phyloP scores from a whole-genome alignment of 2,888 invertebrate genomes.

The Micoletzkya japonica region DNA sequence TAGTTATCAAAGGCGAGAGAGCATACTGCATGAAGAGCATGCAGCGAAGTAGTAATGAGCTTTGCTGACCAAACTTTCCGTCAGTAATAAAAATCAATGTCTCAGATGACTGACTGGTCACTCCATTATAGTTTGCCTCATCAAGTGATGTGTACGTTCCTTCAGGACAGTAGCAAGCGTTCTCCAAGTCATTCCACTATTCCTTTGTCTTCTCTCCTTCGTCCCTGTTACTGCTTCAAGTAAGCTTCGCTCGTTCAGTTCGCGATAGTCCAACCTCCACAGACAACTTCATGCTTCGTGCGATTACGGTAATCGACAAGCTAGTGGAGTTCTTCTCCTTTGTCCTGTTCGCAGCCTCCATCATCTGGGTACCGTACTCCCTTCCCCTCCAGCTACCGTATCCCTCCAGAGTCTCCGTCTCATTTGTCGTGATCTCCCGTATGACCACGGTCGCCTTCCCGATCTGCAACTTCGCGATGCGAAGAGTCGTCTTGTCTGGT shows the following conservation, averaged over 20 bases:
- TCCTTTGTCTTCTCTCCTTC: constrained; percentile 9
- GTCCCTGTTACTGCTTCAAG: not conserved
- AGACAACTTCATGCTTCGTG: constrained; percentile 21
- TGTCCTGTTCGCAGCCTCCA: not conserved
- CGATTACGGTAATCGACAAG: not conserved
- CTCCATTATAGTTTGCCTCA: too few species aligned
- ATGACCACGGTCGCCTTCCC: constrained; percentile 19
- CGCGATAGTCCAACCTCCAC: not conserved
- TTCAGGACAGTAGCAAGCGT: constrained; percentile 19
- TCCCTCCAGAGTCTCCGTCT: not conserved
- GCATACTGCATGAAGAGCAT: too few species aligned
- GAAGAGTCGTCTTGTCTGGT: constrained; percentile 5
- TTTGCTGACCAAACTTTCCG: too few species aligned
- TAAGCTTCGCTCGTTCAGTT: not conserved
- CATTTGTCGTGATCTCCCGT: not conserved
- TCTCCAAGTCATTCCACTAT: not conserved
- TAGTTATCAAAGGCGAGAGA: too few species aligned
- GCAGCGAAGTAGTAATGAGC: too few species aligned
- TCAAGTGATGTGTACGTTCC: too few species aligned
- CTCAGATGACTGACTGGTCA: too few species aligned
- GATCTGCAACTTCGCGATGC: constrained; percentile 23
- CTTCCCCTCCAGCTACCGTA: not conserved
- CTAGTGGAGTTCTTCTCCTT: not conserved
- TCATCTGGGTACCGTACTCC: constrained; percentile 1
- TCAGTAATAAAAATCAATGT: too few species aligned